Evolutionary conservation across 2,888 invertebrate species (phyloP).

Genomic region (Xanthorhoe spadicearia): DNA sequence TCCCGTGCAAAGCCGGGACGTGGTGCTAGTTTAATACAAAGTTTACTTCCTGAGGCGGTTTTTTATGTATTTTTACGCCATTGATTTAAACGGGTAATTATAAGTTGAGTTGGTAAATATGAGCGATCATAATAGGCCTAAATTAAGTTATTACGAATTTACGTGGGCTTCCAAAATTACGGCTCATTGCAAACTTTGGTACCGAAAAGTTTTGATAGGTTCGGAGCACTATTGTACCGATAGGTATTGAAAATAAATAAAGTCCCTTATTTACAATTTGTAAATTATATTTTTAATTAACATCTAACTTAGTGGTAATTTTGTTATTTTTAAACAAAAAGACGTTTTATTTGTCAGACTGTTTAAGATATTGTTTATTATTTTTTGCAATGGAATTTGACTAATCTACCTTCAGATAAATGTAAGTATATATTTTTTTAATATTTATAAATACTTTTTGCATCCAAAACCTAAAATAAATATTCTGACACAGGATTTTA

Average conservation of each 20-base stretch:
- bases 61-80: not conserved
- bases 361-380: no score
- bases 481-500: no score
- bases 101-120: not conserved
- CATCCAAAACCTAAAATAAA: no score
- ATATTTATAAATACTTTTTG: no score
- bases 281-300: not conserved
- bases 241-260: not conserved
- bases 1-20: no score
- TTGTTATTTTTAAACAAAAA: no score
- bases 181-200: not conserved
- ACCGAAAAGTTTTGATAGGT: slow-evolving; percentile 19
- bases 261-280: not conserved
- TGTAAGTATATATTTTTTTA: no score
- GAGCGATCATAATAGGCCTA: not conserved
- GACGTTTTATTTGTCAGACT: no score
- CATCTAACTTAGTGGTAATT: not conserved
- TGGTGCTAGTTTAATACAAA: not conserved
- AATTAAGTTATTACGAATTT: slow-evolving; percentile 18
- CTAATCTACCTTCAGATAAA: no score
- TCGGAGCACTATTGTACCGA: not conserved
- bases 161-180: slow-evolving; percentile 4
- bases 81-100: not conserved
- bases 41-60: not conserved
- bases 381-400: not conserved